Base-by-base conservation (phyloP, 2,888 invertebrate genomes). In the Clostera curtula region DNA sequence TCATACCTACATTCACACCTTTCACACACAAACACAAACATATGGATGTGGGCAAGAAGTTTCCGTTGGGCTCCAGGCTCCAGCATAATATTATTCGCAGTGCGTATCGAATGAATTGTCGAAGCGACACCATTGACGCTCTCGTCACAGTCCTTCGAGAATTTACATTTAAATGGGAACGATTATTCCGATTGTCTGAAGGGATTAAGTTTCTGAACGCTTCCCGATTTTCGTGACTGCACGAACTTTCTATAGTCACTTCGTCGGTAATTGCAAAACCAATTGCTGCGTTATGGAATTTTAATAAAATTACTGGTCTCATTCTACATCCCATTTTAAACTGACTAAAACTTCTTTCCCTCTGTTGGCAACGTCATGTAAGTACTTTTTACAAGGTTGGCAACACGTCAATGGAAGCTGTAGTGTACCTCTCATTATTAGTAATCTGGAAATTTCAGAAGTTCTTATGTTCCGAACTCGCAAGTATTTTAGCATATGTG, bases 131-230 rank as follows among this genome's bases (percentile, higher is more conserved):
- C 54, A 65, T 73, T 63, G 60, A 61, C 47, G 44, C 37, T 40
- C 53, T 57, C 57, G 54, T 62, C 56, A 64, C 62, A 66, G 62
- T 61, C 45, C 56, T 40, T 40, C 26, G 31, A 28, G 41, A 65
- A 76, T 76, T 76, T 61, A 62, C 75, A 76, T 76, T 60, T 67
- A 68, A 76, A 75, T 71, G 60, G 63, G 57, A 60, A 64, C 68
- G 67, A 73, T 76, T 75, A 76, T 68, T 68, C 63, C 56, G 65
- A n/a, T 66, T 73, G 71, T 74, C 72, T 68, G 62, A 69, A 67
- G 52, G 66, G 63, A 71, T 66, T 63, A 58, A 68, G 61, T 67
- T 67, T 49, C 36, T 35, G 53, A 61, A 61, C 48, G 57, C 58
- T 57, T 57, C 53, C 49, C 55, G 55, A 57, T 53, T 62, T 52